Conservation (phyloP, 92 coral and sea anemone species). For the Montipora capitata region DNA sequence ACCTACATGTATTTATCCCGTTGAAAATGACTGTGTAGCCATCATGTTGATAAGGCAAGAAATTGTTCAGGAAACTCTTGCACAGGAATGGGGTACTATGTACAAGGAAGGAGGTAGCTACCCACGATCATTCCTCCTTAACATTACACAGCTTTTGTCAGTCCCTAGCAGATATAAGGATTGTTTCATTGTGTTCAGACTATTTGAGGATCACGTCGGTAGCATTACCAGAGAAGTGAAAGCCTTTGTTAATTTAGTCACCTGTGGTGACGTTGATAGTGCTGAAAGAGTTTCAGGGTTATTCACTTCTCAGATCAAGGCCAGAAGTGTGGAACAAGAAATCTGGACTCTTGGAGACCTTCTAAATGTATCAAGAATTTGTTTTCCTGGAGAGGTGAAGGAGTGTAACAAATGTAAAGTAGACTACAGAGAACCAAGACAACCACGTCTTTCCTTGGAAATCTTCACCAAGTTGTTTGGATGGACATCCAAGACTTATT, state of each 20-base stretch:
- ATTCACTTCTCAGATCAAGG: constrained; percentile 15
- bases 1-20: no score
- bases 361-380: not conserved
- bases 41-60: no score
- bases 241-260: no score
- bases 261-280: no score
- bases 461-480: constrained; percentile 54
- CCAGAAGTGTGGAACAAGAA: not conserved
- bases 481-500: constrained; percentile 58
- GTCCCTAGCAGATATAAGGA: not conserved
- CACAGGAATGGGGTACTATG: constrained; percentile 57
- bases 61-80: constrained; percentile 30
- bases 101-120: constrained; percentile 68
- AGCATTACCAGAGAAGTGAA: no score
- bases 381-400: not conserved
- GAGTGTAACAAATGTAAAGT: not conserved
- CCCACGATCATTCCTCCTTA: constrained; percentile 69
- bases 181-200: constrained; percentile 14
- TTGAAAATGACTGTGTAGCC: no score
- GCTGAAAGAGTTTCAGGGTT: not conserved
- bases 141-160: constrained; percentile 27
- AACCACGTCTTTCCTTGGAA: constrained; percentile 28
- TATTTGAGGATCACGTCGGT: not conserved
- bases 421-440: constrained; percentile 17
- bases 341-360: constrained; percentile 46